Evolutionary conservation across 2,797 vertebrate species (phyloP), one percentile per base, ranked within the genome.

Genomic region (Falco novaeseelandiae): DNA sequence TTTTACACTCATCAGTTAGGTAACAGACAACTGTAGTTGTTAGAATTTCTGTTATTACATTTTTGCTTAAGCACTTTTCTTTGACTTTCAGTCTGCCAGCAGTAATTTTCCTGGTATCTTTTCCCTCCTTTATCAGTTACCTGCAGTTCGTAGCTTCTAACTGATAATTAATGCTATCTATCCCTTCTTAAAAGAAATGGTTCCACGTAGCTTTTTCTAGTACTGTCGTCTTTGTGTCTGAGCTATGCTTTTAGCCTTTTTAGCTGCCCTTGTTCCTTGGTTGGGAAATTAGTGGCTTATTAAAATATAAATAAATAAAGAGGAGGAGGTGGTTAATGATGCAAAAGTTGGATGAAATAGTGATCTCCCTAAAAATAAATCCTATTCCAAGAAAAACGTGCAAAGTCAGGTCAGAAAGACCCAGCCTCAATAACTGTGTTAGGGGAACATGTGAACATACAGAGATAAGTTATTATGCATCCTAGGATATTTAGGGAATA

Each of bases 291-390:
- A 96, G 90, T 89, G 81, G 62, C 38, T 94, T 94, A 95, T 89
- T 94, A 95, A 94, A 96, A 94, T 92, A 92, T 55, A 94, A 95
- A 96, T 90, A 97, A 97, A 96, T 77, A 87, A 93, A 82, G 70
- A 92, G 71, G 90, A 94, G 83, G 83, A 93, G 80, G 52, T 89
- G 23, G 88, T 90, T 96, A 93, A 87, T 94, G 94, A 96, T 90
- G 91, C 90, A 97, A 95, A 97, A 89, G 62, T 94, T 97, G 95
- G 96, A 95, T 96, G 95, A 89, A 96, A 96, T 70, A 71, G 61
- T 10, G 67, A 96, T 93, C 71, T 38, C 67, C 86, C 94, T 89
- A 63, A 87, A 94, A 95, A 96, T 63, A 95, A 93, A 38, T 58
- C 26, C 34, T n/a, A 22, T 87, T 94, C 95, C 96, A 97, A 96